Evolutionary conservation across 2,113 vertebrate genomes (phyloP).

Genomic region (Proterorhinus semilunaris): DNA sequence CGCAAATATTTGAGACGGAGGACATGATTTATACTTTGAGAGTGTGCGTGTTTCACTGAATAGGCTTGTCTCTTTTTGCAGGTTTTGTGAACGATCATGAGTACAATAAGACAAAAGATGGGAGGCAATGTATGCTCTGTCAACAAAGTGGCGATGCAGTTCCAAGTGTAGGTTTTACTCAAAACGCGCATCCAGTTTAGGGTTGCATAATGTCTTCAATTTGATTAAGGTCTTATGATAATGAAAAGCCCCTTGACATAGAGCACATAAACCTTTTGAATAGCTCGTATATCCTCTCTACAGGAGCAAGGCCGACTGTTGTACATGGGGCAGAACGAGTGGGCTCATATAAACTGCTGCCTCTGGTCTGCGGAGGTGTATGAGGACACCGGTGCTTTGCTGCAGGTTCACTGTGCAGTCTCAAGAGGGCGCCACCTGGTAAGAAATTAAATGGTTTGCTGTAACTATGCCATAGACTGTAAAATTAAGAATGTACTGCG

Average conservation of each 20-base stretch:
- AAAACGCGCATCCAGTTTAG: neutral
- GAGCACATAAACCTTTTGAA: neutral
- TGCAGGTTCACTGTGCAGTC: slow-evolving; percentile 87
- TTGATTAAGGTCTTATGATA: neutral
- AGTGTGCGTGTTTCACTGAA: too few species aligned
- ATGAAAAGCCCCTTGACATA: neutral
- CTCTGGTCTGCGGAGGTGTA: slow-evolving; percentile 93
- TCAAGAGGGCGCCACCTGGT: slow-evolving; percentile 88
- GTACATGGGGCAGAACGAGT: slow-evolving; percentile 91
- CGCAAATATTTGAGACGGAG: neutral
- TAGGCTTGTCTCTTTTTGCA: slow-evolving; percentile 10
- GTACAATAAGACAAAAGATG: slow-evolving; percentile 66
- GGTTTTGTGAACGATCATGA: slow-evolving; percentile 54
- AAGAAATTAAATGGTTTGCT: slow-evolving; percentile 29
- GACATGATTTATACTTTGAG: too few species aligned
- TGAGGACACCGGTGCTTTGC: slow-evolving; percentile 83
- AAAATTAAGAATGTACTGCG: too few species aligned
- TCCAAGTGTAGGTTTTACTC: slow-evolving; percentile 73
- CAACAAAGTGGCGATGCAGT: slow-evolving; percentile 82
- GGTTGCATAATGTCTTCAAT: neutral
- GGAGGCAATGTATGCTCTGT: slow-evolving; percentile 84
- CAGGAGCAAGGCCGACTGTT: slow-evolving; percentile 87
- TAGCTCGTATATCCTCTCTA: neutral
- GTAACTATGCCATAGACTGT: too few species aligned
- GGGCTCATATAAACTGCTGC: slow-evolving; percentile 91